Evolutionary conservation across 2,888 invertebrate species (phyloP).

Genomic region (Orthonychiurus folsomi): DNA sequence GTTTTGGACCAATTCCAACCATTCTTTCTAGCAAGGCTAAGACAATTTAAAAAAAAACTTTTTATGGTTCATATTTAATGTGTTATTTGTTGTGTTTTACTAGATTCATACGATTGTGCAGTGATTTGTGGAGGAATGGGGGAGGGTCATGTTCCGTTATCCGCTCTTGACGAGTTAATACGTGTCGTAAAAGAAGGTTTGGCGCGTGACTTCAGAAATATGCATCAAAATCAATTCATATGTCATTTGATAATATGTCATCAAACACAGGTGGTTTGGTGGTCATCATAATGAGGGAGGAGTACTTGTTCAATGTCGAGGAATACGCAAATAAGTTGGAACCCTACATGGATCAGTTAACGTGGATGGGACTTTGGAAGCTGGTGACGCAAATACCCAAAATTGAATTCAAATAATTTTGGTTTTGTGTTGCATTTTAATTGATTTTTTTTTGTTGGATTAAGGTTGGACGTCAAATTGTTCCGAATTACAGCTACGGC

Average conservation of each 20-base stretch:
- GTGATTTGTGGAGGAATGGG: conserved; percentile 43
- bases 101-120: conserved; percentile 41
- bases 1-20: conserved; percentile 14
- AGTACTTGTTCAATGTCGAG: conserved; percentile 41
- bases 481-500: conserved; percentile 42
- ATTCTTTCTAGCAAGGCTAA: not conserved
- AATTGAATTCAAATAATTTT: not conserved
- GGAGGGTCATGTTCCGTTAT: conserved; percentile 42
- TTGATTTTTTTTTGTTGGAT: not conserved
- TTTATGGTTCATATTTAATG: not conserved
- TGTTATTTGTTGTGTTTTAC: no score
- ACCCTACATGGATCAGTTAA: conserved; percentile 41
- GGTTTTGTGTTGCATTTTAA: not conserved
- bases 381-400: conserved; percentile 24
- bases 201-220: no score
- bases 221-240: no score
- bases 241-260: no score
- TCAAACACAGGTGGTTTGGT: conserved; percentile 43
- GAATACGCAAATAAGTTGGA: conserved; percentile 42
- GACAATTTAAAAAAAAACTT: no score
- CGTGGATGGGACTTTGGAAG: conserved; percentile 41
- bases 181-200: conserved; percentile 42
- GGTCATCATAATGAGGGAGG: conserved; percentile 42
- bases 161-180: conserved; percentile 42
- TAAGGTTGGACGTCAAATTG: conserved; percentile 35